These are phyloP conservation scores for Plectropomus leopardus DNA, from an alignment of 2,113 vertebrate species.

Conservation along the genomic window DNA sequence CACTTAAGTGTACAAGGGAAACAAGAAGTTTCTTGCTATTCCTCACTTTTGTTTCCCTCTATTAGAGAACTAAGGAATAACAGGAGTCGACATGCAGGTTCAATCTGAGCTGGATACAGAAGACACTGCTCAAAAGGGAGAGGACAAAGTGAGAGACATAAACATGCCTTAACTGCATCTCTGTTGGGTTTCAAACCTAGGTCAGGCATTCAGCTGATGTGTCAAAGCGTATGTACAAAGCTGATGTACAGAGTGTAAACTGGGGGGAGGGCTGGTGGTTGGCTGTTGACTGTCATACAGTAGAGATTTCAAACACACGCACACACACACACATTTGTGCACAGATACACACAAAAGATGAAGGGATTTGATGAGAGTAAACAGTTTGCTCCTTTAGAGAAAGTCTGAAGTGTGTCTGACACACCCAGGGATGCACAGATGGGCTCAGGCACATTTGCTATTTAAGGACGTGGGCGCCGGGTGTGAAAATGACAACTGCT, in stretches of 20 bases:
- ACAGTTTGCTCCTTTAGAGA: conserved; percentile 55
- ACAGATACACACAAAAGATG: conserved; percentile 41
- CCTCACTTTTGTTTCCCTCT: conserved; percentile 26
- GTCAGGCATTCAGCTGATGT: conserved; percentile 43
- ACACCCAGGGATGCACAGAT: too few species aligned
- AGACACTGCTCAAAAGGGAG: conserved; percentile 35
- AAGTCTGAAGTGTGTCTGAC: conserved; percentile 35
- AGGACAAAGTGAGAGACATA: conserved; percentile 35
- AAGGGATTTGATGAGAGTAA: conserved; percentile 58
- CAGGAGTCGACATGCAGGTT: conserved; percentile 43
- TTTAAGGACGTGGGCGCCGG: too few species aligned
- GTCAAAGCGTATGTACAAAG: too few species aligned
- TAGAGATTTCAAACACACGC: background rate
- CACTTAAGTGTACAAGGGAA: conserved; percentile 22
- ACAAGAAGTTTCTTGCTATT: conserved; percentile 24
- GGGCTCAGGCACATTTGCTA: too few species aligned
- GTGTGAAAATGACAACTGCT: too few species aligned
- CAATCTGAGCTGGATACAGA: conserved; percentile 26
- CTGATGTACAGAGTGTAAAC: conserved; percentile 39
- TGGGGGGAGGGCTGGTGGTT: conserved; percentile 31
- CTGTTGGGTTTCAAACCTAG: conserved; percentile 61
- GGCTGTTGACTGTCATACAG: conserved; percentile 46
- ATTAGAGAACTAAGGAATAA: conserved; percentile 26
- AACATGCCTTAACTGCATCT: conserved; percentile 54
- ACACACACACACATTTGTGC: background rate